Conservation (phyloP, 2,797 vertebrate genomes). For the Aeoliscus strigatus region DNA sequence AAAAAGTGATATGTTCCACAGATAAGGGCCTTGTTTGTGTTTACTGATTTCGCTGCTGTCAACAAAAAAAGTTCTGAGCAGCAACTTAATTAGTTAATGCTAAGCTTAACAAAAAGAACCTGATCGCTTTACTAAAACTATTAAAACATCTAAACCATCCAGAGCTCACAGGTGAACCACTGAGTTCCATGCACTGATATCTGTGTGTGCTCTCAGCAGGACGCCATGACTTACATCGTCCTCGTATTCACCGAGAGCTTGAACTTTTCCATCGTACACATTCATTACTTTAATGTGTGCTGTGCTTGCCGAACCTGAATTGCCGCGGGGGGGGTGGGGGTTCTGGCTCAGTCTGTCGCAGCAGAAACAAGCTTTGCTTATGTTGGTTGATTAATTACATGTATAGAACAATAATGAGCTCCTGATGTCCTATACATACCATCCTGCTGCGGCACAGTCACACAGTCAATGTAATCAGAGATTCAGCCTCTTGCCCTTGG, state of each 20-base stretch:
- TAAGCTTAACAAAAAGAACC: no score
- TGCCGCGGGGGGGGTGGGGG: constrained; percentile 37
- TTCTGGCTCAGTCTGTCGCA: constrained; percentile 35
- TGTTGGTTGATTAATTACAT: constrained; percentile 63
- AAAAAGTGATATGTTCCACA: no score
- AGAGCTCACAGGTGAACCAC: no score
- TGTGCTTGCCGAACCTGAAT: constrained; percentile 12
- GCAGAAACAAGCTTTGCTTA: constrained; percentile 53
- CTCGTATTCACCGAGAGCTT: constrained; percentile 42
- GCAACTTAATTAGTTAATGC: no score
- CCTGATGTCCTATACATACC: constrained; percentile 56
- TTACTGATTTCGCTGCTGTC: no score
- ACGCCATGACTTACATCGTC: constrained; percentile 39
- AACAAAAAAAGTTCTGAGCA: no score
- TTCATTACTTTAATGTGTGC: constrained; percentile 20
- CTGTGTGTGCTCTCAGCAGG: constrained; percentile 29
- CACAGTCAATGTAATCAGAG: constrained; percentile 62
- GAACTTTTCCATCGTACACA: constrained; percentile 33
- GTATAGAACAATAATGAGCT: constrained; percentile 60
- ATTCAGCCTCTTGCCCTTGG: constrained; percentile 43
- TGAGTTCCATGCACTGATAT: no score
- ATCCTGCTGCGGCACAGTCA: constrained; percentile 53
- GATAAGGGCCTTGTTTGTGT: no score
- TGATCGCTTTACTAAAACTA: no score
- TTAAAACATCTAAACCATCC: no score